Base-by-base conservation (phyloP, 2,113 vertebrate genomes). In the Lophius piscatorius region DNA sequence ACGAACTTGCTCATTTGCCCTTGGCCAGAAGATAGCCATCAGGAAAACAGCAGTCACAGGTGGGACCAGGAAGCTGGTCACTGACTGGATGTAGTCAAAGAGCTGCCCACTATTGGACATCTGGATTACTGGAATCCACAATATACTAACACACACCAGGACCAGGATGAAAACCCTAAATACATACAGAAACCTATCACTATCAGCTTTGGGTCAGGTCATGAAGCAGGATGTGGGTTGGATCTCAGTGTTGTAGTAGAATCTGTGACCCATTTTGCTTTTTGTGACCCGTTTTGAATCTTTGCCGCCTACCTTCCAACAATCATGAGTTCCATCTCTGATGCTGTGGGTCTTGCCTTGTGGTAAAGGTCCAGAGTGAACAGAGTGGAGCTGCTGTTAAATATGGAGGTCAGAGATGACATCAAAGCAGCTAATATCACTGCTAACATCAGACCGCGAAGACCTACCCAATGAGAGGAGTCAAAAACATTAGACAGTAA, bases 91-190 rank as follows among this genome's bases (percentile, higher is more conserved):
- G 73, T 98, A 98, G 24, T 98, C 93, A 85, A 97, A 98, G 94
- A 98, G 96, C 83, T 98, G 96, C 13, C 96, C 96, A 11, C 95
- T 94, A 83, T 98, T 96, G 95, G 97, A 98, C 83, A 94, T 91
- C 41, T 97, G 92, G 36, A 98, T 94, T 63, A 98, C 95, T 0
- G 96, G 96, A 31, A 98, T 94, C 96, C 96, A 98, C 5, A 94
- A 94, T 10, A 98, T 96, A 89, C 96, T 98, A 86, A 95, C 89
- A n/a, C n/a, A n/a, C n/a, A n/a, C n/a, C n/a, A n/a, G n/a, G 21
- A 86, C 78, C 70, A 98, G 95, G 94, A 98, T 97, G 73, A 97
- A 88, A 2, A 95, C 86, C 47, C 98, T 95, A 63, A 96, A 98
- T n/a, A 97, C n/a, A n/a, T n/a, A n/a, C n/a, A n/a, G n/a, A n/a